Conservation (phyloP, 2,888 invertebrate species). For the Ennomos quercinarius region DNA sequence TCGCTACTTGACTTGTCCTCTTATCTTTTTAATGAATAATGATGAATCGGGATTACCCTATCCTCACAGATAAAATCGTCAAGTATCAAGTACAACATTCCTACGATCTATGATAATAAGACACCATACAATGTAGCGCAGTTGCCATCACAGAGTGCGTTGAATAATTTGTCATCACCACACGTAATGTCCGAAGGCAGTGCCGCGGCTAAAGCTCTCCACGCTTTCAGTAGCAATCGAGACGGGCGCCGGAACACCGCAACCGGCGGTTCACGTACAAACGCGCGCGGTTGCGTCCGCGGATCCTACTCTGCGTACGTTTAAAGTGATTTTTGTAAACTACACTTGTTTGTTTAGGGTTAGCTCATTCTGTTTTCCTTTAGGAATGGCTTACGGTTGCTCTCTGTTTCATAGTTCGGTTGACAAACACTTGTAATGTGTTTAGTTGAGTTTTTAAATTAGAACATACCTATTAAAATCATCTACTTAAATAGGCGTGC, state of each 20-base stretch:
- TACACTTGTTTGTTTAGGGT: constrained; percentile 3
- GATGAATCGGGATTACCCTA: too few species aligned
- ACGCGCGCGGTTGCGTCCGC: constrained; percentile 44
- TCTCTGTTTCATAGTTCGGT: constrained; percentile 6
- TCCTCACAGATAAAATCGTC: too few species aligned
- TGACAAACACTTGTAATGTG: background rate
- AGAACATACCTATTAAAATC: too few species aligned
- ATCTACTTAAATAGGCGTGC: too few species aligned
- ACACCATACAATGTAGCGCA: background rate
- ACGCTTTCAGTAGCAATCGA: constrained; percentile 49
- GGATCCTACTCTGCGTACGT: constrained; percentile 18
- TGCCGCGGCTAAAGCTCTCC: constrained; percentile 43
- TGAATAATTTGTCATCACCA: constrained; percentile 4
- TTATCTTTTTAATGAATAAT: too few species aligned
- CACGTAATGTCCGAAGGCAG: constrained; percentile 44
- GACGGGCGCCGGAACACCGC: constrained; percentile 44
- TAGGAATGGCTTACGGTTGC: background rate
- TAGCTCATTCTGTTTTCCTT: background rate
- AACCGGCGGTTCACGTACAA: constrained; percentile 25
- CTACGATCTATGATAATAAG: too few species aligned
- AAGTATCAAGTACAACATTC: background rate
- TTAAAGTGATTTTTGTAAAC: constrained; percentile 18
- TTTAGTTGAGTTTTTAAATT: too few species aligned
- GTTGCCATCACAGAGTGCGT: background rate
- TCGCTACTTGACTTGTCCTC: too few species aligned